Evolutionary conservation across 2,113 vertebrate species (phyloP).

Genomic region (Corvus moneduloides): DNA sequence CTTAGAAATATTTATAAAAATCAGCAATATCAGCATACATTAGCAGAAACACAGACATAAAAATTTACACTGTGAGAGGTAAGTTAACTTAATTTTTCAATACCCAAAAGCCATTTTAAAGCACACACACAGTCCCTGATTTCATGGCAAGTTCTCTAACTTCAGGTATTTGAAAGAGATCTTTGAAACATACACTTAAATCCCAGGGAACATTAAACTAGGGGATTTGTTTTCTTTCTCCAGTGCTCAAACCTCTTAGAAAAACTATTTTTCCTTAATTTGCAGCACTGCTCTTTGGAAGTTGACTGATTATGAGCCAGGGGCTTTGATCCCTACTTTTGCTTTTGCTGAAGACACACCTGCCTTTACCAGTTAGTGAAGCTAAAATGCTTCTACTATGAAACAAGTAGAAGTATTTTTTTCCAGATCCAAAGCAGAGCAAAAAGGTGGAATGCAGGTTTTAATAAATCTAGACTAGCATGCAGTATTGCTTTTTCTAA

Average conservation of each 20-base stretch:
- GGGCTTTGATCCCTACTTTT: neutral
- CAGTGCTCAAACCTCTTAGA: neutral
- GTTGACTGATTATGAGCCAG: neutral
- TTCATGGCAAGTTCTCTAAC: neutral
- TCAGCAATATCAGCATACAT: neutral
- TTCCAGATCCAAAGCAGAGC: neutral
- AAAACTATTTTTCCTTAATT: neutral
- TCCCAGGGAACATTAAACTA: neutral
- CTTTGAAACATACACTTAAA: neutral
- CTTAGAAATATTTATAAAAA: neutral
- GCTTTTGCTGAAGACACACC: neutral
- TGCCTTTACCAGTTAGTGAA: neutral
- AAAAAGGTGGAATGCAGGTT: neutral
- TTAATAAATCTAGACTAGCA: neutral
- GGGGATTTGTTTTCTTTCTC: neutral
- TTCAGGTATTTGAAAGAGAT: neutral
- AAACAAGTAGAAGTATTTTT: neutral
- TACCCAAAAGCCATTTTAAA: neutral
- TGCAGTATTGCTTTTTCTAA: neutral
- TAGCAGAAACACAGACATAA: neutral
- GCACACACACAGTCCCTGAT: accelerated
- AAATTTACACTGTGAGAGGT: neutral
- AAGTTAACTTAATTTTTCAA: neutral
- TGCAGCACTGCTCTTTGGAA: neutral
- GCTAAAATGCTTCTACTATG: neutral